Percentiles rank a stretch among this genome's conserved stretches.
phyloP scores from a whole-genome alignment of 2,888 invertebrate species.

The Pyrrhia umbra region DNA sequence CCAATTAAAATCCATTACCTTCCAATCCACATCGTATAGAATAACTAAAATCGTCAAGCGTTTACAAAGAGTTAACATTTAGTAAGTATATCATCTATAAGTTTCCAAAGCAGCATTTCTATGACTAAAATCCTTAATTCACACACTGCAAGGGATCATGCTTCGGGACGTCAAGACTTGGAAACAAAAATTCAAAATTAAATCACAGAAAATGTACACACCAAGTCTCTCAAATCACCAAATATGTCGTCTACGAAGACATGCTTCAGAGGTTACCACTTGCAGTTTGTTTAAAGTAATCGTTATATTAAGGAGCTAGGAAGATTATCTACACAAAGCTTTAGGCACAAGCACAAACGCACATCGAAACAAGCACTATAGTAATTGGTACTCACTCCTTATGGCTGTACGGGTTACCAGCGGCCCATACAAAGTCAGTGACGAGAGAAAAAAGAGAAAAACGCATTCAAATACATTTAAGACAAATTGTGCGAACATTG shows the following conservation, averaged over 20 bases:
- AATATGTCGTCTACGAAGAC: slow-evolving; percentile 75
- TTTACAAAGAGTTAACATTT: slow-evolving; percentile 89
- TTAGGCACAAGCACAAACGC: slow-evolving; percentile 90
- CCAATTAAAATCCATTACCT: slow-evolving; percentile 89
- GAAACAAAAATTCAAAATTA: slow-evolving; percentile 67
- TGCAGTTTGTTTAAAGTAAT: slow-evolving; percentile 85
- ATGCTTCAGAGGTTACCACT: slow-evolving; percentile 82
- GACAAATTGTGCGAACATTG: slow-evolving; percentile 90
- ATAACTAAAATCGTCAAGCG: slow-evolving; percentile 88
- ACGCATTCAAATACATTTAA: slow-evolving; percentile 91
- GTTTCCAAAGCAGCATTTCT: slow-evolving; percentile 85
- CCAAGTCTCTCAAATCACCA: slow-evolving; percentile 77
- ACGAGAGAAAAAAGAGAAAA: slow-evolving; percentile 91
- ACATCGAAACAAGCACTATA: slow-evolving; percentile 90
- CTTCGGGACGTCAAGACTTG: slow-evolving; percentile 80
- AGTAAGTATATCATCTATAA: slow-evolving; percentile 81
- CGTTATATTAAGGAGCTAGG: slow-evolving; percentile 81
- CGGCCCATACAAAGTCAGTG: slow-evolving; percentile 93
- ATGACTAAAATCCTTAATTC: slow-evolving; percentile 76
- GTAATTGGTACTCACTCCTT: slow-evolving; percentile 93
- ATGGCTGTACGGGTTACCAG: slow-evolving; percentile 92
- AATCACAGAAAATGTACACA: slow-evolving; percentile 72
- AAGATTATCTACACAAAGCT: slow-evolving; percentile 85
- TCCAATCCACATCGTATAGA: slow-evolving; percentile 89
- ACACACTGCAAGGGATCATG: slow-evolving; percentile 89